phyloP scores from a whole-genome alignment of 2,797 vertebrate genomes.

The Decapterus maruadsi region DNA sequence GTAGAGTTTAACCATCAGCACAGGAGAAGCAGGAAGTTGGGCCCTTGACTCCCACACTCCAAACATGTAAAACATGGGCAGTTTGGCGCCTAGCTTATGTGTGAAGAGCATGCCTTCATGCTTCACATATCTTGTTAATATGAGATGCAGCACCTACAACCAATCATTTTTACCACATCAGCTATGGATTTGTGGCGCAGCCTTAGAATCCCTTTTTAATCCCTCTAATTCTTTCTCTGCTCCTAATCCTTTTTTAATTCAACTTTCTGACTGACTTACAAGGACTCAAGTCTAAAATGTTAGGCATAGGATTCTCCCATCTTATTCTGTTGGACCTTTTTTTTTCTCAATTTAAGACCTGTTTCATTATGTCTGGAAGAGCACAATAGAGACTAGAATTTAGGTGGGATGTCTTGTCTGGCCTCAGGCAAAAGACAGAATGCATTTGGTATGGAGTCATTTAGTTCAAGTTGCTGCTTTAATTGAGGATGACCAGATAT shows the following conservation, averaged over 20 bases:
- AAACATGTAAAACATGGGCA: slow-evolving; percentile 58
- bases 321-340: slow-evolving; percentile 37
- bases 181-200: slow-evolving; percentile 63
- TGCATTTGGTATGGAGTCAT: slow-evolving; percentile 9
- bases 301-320: slow-evolving; percentile 42
- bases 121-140: slow-evolving; percentile 54
- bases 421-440: slow-evolving; percentile 15
- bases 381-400: slow-evolving; percentile 24
- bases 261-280: slow-evolving; percentile 64
- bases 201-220: slow-evolving; percentile 67
- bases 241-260: slow-evolving; percentile 76
- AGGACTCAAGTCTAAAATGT: slow-evolving; percentile 53
- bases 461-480: slow-evolving; percentile 16
- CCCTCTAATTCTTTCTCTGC: slow-evolving; percentile 64
- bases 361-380: slow-evolving; percentile 43
- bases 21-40: slow-evolving; percentile 6
- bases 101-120: slow-evolving; percentile 43
- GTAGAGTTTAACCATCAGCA: slow-evolving; percentile 37
- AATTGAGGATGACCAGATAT: slow-evolving; percentile 10
- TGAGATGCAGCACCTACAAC: slow-evolving; percentile 56
- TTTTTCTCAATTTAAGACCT: slow-evolving; percentile 38
- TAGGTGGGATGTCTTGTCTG: slow-evolving; percentile 34
- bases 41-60: slow-evolving; percentile 25
- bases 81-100: slow-evolving; percentile 52
- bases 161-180: slow-evolving; percentile 61